Base-by-base conservation (phyloP, 2,113 vertebrate genomes). In the Grammomys surdaster region DNA sequence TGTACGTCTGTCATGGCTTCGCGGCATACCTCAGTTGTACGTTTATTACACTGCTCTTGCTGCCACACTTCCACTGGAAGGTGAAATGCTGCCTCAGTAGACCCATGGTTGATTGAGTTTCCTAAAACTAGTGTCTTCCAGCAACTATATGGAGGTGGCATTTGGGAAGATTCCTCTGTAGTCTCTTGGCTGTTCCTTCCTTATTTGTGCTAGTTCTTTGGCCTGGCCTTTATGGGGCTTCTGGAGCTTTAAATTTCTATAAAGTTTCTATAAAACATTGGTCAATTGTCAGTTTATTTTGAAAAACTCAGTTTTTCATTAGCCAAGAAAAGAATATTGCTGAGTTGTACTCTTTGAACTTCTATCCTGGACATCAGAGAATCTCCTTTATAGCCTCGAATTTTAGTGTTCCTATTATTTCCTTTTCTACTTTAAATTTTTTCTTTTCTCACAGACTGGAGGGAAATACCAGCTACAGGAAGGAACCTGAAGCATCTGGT, bases 281-380 rank as follows among this genome's bases (percentile, higher is more conserved):
- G 22, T 56, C 40, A 19, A 6, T 11, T 28, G 4, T 78, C 48
- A 89, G 7, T 91, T 90, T 94, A 26, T 48, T 63, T 60, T 60
- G 31, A 33, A 24, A 80, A 93, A 67, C 88, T 78, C 7, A 92
- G 16, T 89, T 82, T 93, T 67, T 60, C 76, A 93, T 89, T n/a
- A 91, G 24, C 20, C 17, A 77, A 2, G 86, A 54, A 60, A 84
- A 60, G 56, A 81, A 70, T 33, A 67, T 22, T 63, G 11, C 82
- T n/a, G 10, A 63, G 1, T 36, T 78, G 22, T 78, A 46, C 75
- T 77, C 54, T 63, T 81, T 82, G 77, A 82, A 75, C 65, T 36
- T 20, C 33, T 26, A 63, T 36, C 17, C 36, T 81, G 28, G 33
- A 22, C 72, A 48, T 82, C n/a, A 85, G 56, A n/a, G 54, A 72